These are phyloP conservation scores for Mus spretus DNA, from an alignment of 2,797 vertebrate genomes.

Conservation along the genomic window DNA sequence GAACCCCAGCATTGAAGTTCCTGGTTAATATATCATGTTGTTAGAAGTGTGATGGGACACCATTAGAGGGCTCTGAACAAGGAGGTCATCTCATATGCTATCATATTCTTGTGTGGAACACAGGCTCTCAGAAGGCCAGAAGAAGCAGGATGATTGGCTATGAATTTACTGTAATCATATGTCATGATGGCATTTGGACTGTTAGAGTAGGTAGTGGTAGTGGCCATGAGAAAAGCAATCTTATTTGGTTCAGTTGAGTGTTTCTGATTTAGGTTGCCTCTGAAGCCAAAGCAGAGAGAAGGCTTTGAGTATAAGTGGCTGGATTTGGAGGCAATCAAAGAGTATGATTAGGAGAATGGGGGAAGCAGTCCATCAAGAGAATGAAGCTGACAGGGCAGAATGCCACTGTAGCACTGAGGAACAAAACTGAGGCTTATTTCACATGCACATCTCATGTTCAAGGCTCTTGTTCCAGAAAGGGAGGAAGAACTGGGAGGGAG, in stretches of 20 bases:
- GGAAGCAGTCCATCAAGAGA: too few species aligned
- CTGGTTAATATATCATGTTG: background rate
- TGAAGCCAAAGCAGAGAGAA: background rate
- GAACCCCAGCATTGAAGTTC: accelerated
- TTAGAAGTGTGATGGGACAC: background rate
- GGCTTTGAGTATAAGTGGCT: background rate
- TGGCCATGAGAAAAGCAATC: background rate
- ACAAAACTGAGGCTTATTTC: background rate
- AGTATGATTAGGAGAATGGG: background rate
- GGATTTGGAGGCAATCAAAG: background rate
- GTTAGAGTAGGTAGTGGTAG: background rate
- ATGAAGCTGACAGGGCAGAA: background rate
- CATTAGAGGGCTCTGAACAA: background rate
- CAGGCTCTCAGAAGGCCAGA: background rate
- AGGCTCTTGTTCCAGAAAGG: background rate
- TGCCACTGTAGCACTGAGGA: background rate
- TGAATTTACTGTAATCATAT: background rate
- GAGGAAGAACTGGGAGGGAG: background rate
- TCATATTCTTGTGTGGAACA: background rate
- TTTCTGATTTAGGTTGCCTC: background rate
- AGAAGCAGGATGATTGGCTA: background rate
- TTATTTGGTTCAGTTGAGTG: background rate
- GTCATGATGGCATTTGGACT: background rate
- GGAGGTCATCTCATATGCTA: background rate
- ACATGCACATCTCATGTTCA: background rate